These are phyloP conservation scores for Microhierax caerulescens DNA, from an alignment of 2,797 vertebrate species.

Conservation along the genomic window DNA sequence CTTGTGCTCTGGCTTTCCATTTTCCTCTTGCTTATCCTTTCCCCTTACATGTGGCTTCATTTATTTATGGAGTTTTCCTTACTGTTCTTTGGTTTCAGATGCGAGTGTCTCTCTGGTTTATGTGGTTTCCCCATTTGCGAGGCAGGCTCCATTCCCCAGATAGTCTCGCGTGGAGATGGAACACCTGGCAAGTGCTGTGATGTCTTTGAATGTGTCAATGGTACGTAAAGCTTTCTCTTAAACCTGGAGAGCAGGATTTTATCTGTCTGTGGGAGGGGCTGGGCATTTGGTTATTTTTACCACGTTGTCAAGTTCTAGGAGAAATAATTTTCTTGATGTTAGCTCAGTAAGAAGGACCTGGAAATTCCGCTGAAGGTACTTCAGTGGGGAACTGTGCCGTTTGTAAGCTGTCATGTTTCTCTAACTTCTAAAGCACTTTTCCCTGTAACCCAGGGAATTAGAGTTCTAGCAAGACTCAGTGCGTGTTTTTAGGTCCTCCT, in stretches of 20 bases:
- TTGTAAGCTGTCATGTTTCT: background rate
- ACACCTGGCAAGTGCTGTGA: slow-evolving; percentile 90
- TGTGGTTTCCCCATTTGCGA: slow-evolving; percentile 87
- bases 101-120: slow-evolving; percentile 86
- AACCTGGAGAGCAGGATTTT: background rate
- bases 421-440: background rate
- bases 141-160: slow-evolving; percentile 81
- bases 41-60: slow-evolving; percentile 32
- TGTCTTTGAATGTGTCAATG: slow-evolving; percentile 89
- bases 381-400: background rate
- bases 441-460: background rate
- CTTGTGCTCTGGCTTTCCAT: background rate
- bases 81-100: slow-evolving; percentile 82
- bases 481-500: background rate
- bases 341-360: background rate
- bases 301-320: background rate
- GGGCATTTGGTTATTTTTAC: background rate
- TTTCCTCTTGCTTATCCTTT: slow-evolving; percentile 25
- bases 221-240: slow-evolving; percentile 76
- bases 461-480: background rate
- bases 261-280: background rate
- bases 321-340: background rate
- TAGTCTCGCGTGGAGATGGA: slow-evolving; percentile 85
- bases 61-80: slow-evolving; percentile 71
- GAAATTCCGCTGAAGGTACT: background rate